Evolutionary conservation across 2,888 invertebrate species (phyloP), one percentile per base, ranked within the genome.

Genomic region (Tetheella fluctuosa): DNA sequence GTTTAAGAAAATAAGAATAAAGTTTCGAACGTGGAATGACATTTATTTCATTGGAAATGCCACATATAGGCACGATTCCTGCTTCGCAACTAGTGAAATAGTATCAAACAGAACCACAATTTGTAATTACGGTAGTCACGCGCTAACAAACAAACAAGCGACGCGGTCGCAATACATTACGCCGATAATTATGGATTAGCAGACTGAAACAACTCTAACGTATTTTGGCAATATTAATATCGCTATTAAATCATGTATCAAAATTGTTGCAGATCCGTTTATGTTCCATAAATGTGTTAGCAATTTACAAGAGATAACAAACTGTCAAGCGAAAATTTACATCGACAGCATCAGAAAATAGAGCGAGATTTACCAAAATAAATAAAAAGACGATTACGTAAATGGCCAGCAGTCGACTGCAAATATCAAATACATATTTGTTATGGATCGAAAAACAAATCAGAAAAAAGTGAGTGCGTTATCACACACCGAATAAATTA

Each of bases 121-220:
- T 74, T 74, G 82, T 80, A 83, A 85, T 85, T 84, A 80, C 74
- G 64, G 70, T 67, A 79, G 82, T 77, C 81, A 80, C 74, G 77
- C 75, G 73, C 74, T 73, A 74, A 74, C 81, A 79, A 79, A 83
- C 83, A 84, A 84, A 82, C 79, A 79, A 77, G 73, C 80, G 68
- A 64, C 68, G 81, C 67, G 79, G 74, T 69, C 72, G 77, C 80
- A 76, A 81, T 83, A 79, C 81, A 80, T 85, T 78, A 80, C 74
- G 66, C 69, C 77, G 70, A 84, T 85, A 83, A 88, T 83, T 83
- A 84, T 78, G 79, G 82, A 84, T 87, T 82, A 85, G 83, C 73
- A 70, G 62, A 72, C 75, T 80, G 76, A 78, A 84, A 85, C 81
- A 80, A 80, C 81, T 81, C 74, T 70, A 79, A 80, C 74, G 75